phyloP scores from a whole-genome alignment of 2,888 invertebrate species.

The Thereva unica region DNA sequence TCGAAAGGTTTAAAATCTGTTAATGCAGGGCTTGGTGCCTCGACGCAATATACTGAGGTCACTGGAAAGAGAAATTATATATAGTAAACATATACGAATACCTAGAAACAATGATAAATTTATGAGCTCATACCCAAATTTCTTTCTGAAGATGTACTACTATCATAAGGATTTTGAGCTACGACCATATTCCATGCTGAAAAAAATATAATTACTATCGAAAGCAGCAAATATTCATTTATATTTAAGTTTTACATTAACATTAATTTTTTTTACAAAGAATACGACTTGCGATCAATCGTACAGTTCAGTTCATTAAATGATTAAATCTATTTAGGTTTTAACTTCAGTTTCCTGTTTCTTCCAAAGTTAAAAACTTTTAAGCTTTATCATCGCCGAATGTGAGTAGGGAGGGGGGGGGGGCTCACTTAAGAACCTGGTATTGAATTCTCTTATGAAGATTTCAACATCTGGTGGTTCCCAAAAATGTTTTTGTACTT shows the following conservation, averaged over 20 bases:
- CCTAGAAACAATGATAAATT: background rate
- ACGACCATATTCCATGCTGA: constrained; percentile 58
- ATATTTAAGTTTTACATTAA: background rate
- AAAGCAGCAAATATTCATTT: constrained; percentile 2
- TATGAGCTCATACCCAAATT: constrained; percentile 29
- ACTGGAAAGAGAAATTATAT: constrained; percentile 51
- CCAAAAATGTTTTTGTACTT: constrained; percentile 40
- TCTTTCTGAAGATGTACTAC: constrained; percentile 31
- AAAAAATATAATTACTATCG: constrained; percentile 22
- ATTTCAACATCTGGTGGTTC: constrained; percentile 38
- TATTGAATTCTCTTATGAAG: constrained; percentile 10
- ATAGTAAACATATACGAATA: background rate
- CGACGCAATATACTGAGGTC: constrained; percentile 68
- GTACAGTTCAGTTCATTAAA: constrained; percentile 45
- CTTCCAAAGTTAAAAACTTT: constrained; percentile 25
- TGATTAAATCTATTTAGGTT: constrained; percentile 38
- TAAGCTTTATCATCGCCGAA: constrained; percentile 32
- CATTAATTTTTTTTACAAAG: constrained; percentile 29
- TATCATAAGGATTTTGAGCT: constrained; percentile 56
- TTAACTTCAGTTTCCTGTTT: constrained; percentile 26
- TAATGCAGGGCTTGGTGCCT: constrained; percentile 71
- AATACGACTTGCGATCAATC: constrained; percentile 33
- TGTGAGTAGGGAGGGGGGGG: background rate
- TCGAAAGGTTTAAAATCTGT: constrained; percentile 88
- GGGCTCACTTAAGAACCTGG: background rate